Conservation (phyloP, 2,888 invertebrate species). For the Rotaria macrura region DNA sequence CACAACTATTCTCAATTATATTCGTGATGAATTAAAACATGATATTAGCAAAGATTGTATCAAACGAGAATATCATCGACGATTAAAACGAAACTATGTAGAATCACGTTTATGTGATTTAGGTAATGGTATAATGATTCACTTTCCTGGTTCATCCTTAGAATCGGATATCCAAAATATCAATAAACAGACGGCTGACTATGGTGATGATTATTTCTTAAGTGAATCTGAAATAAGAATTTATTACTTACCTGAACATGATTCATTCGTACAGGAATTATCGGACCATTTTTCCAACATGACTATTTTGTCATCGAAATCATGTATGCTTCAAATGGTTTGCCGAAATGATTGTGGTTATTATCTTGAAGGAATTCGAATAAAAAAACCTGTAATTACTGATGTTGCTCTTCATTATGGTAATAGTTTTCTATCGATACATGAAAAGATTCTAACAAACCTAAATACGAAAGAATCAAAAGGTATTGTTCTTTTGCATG, state of each 20-base stretch:
- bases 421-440: background rate
- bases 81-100: background rate
- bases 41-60: background rate
- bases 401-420: slow-evolving; percentile 6
- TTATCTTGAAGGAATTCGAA: background rate
- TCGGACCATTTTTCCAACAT: too few relatives aligned
- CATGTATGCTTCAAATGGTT: background rate
- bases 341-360: background rate
- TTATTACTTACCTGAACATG: background rate
- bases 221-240: background rate
- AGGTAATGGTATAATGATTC: too few relatives aligned
- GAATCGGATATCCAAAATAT: too few relatives aligned
- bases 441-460: background rate
- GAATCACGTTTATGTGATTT: background rate
- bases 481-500: background rate
- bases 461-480: background rate
- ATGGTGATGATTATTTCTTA: too few relatives aligned
- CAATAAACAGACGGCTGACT: too few relatives aligned
- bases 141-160: too few relatives aligned
- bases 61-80: background rate
- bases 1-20: background rate
- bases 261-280: background rate
- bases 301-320: background rate
- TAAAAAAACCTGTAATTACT: background rate
- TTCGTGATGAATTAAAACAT: background rate